Percentiles rank a stretch among this genome's conserved stretches.
Conservation (phyloP, 1,140 invertebrate species). For the Drosophila pachea region DNA sequence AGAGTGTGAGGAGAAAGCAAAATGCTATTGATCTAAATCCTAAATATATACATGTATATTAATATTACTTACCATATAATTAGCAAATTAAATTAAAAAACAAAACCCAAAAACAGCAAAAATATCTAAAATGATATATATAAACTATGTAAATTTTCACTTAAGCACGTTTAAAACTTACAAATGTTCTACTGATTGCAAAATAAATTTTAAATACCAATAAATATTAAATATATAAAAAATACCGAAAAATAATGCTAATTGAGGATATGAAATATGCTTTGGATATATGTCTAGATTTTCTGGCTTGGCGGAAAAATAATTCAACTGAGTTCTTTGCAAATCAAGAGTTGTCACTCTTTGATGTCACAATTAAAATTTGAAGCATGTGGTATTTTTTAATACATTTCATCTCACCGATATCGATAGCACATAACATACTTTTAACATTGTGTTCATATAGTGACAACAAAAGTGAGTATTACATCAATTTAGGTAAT, state of each 20-base stretch:
- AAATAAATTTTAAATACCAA: slow-evolving; percentile 61
- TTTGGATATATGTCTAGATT: background rate
- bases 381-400: slow-evolving; percentile 12
- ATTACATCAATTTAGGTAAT: slow-evolving; percentile 16
- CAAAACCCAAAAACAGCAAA: slow-evolving; percentile 14
- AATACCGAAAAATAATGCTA: background rate
- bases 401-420: background rate
- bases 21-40: slow-evolving; percentile 69
- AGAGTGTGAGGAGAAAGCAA: slow-evolving; percentile 29
- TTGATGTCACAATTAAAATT: slow-evolving; percentile 1
- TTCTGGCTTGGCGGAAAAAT: background rate
- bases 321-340: background rate
- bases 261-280: background rate
- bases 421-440: slow-evolving; percentile 16
- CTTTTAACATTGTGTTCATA: slow-evolving; percentile 10
- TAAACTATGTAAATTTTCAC: slow-evolving; percentile 68
- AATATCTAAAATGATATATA: slow-evolving; percentile 3
- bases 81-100: slow-evolving; percentile 65
- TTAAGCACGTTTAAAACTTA: slow-evolving; percentile 70
- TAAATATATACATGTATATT: slow-evolving; percentile 59
- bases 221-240: slow-evolving; percentile 59
- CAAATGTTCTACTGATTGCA: slow-evolving; percentile 68
- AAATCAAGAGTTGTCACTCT: background rate
- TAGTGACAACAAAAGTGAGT: slow-evolving; percentile 20
- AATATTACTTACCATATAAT: slow-evolving; percentile 72